Evolutionary conservation across 2,113 vertebrate species (phyloP).

Genomic region (Nestor notabilis): DNA sequence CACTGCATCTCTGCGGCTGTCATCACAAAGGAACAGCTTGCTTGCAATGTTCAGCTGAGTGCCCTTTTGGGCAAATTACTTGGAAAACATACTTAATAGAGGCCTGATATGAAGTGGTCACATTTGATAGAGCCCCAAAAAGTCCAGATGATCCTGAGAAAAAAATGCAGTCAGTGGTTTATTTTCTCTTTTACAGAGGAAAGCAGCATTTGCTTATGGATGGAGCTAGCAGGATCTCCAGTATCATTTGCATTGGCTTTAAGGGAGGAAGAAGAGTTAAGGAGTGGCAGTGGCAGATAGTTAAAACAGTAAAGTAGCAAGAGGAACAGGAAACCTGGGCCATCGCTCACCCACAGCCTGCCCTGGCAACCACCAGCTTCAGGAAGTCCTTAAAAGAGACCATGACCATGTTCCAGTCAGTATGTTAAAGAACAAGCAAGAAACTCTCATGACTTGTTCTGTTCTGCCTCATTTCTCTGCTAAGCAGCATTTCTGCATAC

Average conservation of each 20-base stretch:
- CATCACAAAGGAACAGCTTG: not conserved
- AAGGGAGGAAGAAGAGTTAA: not conserved
- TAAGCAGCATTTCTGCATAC: conserved; percentile 5
- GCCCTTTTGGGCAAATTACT: not conserved
- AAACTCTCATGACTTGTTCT: not conserved
- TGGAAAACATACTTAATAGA: not conserved
- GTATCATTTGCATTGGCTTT: not conserved
- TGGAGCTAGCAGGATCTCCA: not conserved
- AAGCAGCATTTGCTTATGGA: not conserved
- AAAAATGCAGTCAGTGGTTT: not conserved
- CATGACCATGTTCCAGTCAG: not conserved
- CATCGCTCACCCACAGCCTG: not conserved
- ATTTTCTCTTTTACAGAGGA: not conserved
- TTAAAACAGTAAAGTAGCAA: not conserved
- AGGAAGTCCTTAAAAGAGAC: not conserved
- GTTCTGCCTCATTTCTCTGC: not conserved
- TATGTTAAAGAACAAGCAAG: not conserved
- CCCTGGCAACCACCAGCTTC: not conserved
- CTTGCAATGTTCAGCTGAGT: not conserved
- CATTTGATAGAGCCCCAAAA: not conserved
- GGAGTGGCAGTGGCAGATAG: not conserved
- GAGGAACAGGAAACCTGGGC: not conserved
- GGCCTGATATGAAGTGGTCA: not conserved
- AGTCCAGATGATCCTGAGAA: not conserved
- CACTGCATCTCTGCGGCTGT: accelerated